phyloP scores from a whole-genome alignment of 2,888 invertebrate genomes.

The Polymixis flavicincta region DNA sequence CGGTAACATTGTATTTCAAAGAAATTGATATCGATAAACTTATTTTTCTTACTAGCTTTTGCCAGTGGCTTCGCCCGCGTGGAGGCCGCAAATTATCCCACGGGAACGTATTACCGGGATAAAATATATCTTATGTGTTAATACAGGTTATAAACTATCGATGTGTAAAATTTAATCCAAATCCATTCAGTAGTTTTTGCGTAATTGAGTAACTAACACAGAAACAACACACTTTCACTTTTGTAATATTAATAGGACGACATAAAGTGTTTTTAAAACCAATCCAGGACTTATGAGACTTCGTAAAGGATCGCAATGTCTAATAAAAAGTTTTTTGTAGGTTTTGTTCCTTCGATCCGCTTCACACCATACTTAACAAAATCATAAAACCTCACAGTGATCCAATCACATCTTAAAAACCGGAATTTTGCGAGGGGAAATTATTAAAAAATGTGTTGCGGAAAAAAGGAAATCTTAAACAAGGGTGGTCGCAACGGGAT shows the following conservation, averaged over 20 bases:
- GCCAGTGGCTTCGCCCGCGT: too few species aligned
- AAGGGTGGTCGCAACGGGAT: conserved; percentile 79
- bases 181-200: too few species aligned
- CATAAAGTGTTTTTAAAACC: not conserved
- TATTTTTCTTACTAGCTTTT: not conserved
- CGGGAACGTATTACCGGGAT: too few species aligned
- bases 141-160: too few species aligned
- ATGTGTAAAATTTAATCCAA: too few species aligned
- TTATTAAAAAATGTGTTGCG: conserved; percentile 38
- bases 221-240: too few species aligned
- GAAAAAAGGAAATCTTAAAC: conserved; percentile 78
- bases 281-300: not conserved
- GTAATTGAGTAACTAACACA: too few species aligned
- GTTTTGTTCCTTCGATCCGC: conserved; percentile 3
- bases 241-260: too few species aligned
- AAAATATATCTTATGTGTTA: too few species aligned
- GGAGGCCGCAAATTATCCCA: too few species aligned
- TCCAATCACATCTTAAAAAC: conserved; percentile 26
- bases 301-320: not conserved
- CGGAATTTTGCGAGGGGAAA: conserved; percentile 26
- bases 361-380: not conserved
- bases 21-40: not conserved
- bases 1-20: too few species aligned
- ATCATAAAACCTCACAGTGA: not conserved
- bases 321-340: not conserved